Percentiles rank a stretch among this genome's conserved stretches.
Conservation (phyloP, 2,888 invertebrate species). For the Melanchra persicariae region DNA sequence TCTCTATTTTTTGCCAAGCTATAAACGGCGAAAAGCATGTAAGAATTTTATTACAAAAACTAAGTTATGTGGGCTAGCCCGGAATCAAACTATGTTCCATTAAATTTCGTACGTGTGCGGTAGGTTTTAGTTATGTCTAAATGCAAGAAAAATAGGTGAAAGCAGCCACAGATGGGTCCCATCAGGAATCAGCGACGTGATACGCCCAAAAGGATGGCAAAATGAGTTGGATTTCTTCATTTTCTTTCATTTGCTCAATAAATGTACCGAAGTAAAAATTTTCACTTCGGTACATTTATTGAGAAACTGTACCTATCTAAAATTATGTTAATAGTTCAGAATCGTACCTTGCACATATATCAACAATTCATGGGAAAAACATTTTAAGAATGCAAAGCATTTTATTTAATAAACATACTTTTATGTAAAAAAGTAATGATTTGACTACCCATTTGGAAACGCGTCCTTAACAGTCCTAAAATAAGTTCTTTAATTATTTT, state of each 20-base stretch:
- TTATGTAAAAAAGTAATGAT: no score
- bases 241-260: no score
- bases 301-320: no score
- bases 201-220: not conserved
- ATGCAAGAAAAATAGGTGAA: not conserved
- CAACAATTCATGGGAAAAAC: no score
- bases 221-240: not conserved
- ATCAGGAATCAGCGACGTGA: not conserved
- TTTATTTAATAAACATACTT: no score
- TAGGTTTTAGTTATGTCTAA: not conserved
- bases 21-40: conserved; percentile 11
- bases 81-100: conserved; percentile 25
- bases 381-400: no score
- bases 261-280: no score
- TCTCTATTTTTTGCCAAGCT: not conserved
- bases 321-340: no score
- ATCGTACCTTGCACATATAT: no score
- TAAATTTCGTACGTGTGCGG: conserved; percentile 6
- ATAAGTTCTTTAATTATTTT: not conserved
- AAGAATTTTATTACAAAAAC: conserved; percentile 26
- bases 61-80: conserved; percentile 10
- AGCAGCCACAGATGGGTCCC: not conserved
- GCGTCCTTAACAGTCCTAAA: no score
- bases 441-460: no score
- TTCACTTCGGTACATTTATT: no score